phyloP scores from a whole-genome alignment of 2,888 invertebrate species.

The Drosophila anomalata region DNA sequence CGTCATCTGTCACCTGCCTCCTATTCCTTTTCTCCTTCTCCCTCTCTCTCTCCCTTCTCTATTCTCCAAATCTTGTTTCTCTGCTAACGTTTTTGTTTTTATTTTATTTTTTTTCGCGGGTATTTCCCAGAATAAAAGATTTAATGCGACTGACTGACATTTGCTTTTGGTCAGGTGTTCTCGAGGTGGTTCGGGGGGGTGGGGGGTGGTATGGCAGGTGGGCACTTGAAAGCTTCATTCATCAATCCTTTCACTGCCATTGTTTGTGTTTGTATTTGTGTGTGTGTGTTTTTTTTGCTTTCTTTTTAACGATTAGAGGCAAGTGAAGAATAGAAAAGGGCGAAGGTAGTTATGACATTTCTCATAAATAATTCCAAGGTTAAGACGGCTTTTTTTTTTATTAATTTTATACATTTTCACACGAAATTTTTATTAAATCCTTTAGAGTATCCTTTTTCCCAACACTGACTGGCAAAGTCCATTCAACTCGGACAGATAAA shows the following conservation, averaged over 20 bases:
- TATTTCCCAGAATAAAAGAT: slow-evolving; percentile 66
- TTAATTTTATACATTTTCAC: neutral
- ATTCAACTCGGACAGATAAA: slow-evolving; percentile 48
- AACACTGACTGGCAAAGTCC: slow-evolving; percentile 26
- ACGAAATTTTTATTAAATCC: slow-evolving; percentile 3
- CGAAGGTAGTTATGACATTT: slow-evolving; percentile 1
- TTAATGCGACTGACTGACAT: slow-evolving; percentile 40
- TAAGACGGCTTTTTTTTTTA: neutral
- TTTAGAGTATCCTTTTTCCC: neutral
- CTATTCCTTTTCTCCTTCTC: slow-evolving; percentile 10
- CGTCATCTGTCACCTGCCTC: slow-evolving; percentile 70
- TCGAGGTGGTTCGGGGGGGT: too few species aligned
- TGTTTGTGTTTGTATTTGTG: slow-evolving; percentile 4
- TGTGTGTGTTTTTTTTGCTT: neutral
- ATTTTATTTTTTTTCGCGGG: slow-evolving; percentile 58
- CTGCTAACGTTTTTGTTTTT: slow-evolving; percentile 14
- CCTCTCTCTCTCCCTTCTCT: slow-evolving; percentile 11
- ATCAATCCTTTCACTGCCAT: slow-evolving; percentile 11
- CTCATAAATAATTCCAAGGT: neutral
- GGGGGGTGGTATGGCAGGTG: slow-evolving; percentile 1
- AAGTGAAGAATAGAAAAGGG: neutral
- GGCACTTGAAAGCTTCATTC: slow-evolving; percentile 25
- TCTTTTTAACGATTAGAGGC: neutral
- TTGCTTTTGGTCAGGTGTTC: slow-evolving; percentile 22
- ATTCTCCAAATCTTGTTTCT: slow-evolving; percentile 58